Conservation (phyloP, 2,888 invertebrate genomes). For the Lamproptera curius region DNA sequence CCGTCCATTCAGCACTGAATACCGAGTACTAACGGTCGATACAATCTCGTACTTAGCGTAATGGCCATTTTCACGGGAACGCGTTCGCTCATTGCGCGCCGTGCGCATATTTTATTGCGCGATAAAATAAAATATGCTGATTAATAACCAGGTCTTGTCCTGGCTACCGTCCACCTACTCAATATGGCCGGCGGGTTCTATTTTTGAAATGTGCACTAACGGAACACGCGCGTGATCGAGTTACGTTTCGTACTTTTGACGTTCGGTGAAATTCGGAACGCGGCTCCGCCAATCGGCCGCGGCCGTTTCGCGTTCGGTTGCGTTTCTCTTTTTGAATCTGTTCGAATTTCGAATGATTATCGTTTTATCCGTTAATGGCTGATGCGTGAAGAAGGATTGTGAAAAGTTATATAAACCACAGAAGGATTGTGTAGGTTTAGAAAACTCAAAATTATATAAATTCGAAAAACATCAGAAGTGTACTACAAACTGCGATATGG, state of each 20-base stretch:
- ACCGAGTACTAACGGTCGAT: conserved; percentile 20
- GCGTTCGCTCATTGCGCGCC: conserved; percentile 45
- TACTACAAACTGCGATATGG: too few relatives aligned
- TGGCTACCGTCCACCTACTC: conserved; percentile 63
- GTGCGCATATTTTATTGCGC: conserved; percentile 64
- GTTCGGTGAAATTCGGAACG: conserved; percentile 71
- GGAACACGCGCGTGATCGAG: conserved; percentile 69
- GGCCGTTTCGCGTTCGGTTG: conserved; percentile 42
- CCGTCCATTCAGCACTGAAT: conserved; percentile 16
- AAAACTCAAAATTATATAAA: too few relatives aligned
- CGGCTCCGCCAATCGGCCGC: conserved; percentile 43
- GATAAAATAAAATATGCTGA: conserved; percentile 70
- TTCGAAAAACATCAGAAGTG: too few relatives aligned
- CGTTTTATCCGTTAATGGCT: too few relatives aligned
- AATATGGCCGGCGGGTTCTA: conserved; percentile 74
- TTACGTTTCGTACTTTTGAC: conserved; percentile 68
- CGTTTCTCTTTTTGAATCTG: conserved; percentile 68
- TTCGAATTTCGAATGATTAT: conserved; percentile 43
- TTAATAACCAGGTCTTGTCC: conserved; percentile 68
- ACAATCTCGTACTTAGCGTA: conserved; percentile 32
- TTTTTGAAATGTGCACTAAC: conserved; percentile 77
- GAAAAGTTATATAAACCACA: too few relatives aligned
- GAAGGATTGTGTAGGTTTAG: too few relatives aligned
- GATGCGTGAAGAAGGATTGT: too few relatives aligned
- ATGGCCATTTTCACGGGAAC: conserved; percentile 42